Evolutionary conservation across 2,888 invertebrate genomes (phyloP), one percentile per base, ranked within the genome.

Genomic region (Chymomyza fuscimana): DNA sequence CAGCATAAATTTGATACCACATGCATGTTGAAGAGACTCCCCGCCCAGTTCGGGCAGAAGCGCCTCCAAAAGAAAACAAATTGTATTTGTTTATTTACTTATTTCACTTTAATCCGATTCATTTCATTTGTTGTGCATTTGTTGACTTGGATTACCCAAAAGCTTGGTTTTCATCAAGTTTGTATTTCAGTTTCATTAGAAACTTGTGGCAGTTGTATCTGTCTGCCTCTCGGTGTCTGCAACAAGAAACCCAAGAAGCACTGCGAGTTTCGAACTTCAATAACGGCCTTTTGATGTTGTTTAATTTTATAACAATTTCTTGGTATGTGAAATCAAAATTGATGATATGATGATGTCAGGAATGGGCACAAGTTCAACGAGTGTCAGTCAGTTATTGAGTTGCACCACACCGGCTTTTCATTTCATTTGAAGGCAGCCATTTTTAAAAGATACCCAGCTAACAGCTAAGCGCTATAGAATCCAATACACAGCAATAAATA

Each of bases 31-130:
- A 12, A 3, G 40, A 32, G 32, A 32, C 32, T 9, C 32, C 5
- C 5, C 32, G 32, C 40, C 12, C 10, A 3, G 36, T 1, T 7
- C 9, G 6, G 6, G 36, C 7, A 36, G 12, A 15, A 12, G 40
- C 40, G 40, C 40, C 40, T 54, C 19, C 50, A 50, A 51, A 5
- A 5, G 36, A 15, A 22, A 50, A 65, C 52, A 46, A 40, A 29
- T 15, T 60, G 40, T 54, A 40, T 63, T 56, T 16, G 59, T 69
- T 70, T 77, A 66, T 77, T 76, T 73, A 69, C 60, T 79, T 76
- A 40, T 73, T 60, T 54, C 52, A 59, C 68, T 54, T 19, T 54
- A 19, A 54, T 54, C 22, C 19, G 22, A 46, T 46, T 54, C 15
- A 19, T 54, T 22, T 16, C 54, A 54, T 19, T 22, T 54, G 19